A percentile compares a stretch with the other conserved stretches of the same genome.
These are phyloP conservation scores for Parus major DNA, from an alignment of 2,113 vertebrate genomes.

Conservation along the genomic window DNA sequence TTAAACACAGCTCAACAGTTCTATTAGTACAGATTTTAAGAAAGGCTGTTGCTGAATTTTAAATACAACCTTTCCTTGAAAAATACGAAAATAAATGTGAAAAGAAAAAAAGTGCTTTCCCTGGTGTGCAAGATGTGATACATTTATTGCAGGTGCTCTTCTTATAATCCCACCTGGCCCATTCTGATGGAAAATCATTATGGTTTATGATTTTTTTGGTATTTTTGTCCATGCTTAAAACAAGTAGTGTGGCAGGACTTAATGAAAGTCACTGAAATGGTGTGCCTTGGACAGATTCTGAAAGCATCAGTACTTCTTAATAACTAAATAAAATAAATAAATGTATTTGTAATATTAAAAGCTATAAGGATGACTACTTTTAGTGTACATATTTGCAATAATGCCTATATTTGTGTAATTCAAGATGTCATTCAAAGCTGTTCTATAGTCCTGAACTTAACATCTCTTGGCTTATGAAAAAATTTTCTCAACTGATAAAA, in stretches of 20 bases:
- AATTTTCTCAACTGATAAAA: neutral
- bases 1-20: neutral
- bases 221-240: neutral
- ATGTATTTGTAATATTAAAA: neutral
- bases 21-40: neutral
- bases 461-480: neutral
- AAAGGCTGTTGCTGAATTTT: neutral
- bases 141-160: neutral
- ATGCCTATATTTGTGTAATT: neutral
- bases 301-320: neutral
- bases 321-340: neutral
- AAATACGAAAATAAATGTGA: neutral
- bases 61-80: neutral
- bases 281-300: neutral
- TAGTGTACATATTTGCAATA: neutral
- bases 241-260: neutral
- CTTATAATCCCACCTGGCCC: neutral
- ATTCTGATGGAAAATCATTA: neutral
- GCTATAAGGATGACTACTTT: neutral
- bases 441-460: neutral
- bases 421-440: neutral
- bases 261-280: neutral
- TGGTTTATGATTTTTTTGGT: neutral
- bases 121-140: neutral
- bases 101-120: neutral